Base-by-base conservation (phyloP, 2,113 vertebrate species). In the human region DNA sequence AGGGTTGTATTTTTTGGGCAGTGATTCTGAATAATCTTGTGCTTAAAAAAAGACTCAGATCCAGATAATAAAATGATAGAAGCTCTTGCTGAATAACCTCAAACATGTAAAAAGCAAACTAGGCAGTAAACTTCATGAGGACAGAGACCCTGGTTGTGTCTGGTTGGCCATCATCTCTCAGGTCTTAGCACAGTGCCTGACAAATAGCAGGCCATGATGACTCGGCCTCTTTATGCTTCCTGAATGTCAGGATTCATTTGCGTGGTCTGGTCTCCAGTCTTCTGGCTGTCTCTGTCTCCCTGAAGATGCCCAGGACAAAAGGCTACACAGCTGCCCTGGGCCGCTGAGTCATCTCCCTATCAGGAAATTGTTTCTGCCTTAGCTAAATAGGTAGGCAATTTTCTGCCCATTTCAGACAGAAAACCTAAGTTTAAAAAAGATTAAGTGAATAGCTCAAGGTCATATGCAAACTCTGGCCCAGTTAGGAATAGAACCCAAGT, bases 281-380 rank as follows among this genome's bases (percentile, higher is more conserved):
- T 88, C 79, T 76, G 90, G n/a, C 78, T 87, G 52, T 72, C 84
- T 92, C 73, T 50, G 6, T 87, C 83, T 96, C 45, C 50, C 75
- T 90, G 27, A 96, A 97, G 87, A 85, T 52, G 89, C 64, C 40
- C 70, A 94, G 81, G 79, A 95, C 75, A 45, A 93, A 70, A 94
- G 59, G n/a, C 76, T 66, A 25, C 27, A 35, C 70, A 70, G 61
- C 38, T 10, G 57, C 96, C 73, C n/a, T 50, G 14, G 25, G 59
- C 68, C 22, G 4, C 79, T 95, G 92, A 97, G 92, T 98, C 97
- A 98, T 96, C 92, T 97, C 96, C 96, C 91, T 78, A 84, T 93
- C 79, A 92, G 96, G 94, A 98, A 97, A 96, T 97, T 94, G 93
- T 94, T 97, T 97, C 93, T 97, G 82, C 83, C 87, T 97, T 94